Conservation (phyloP, 2,797 vertebrate genomes). For the Petrocephalus schoutedeni region DNA sequence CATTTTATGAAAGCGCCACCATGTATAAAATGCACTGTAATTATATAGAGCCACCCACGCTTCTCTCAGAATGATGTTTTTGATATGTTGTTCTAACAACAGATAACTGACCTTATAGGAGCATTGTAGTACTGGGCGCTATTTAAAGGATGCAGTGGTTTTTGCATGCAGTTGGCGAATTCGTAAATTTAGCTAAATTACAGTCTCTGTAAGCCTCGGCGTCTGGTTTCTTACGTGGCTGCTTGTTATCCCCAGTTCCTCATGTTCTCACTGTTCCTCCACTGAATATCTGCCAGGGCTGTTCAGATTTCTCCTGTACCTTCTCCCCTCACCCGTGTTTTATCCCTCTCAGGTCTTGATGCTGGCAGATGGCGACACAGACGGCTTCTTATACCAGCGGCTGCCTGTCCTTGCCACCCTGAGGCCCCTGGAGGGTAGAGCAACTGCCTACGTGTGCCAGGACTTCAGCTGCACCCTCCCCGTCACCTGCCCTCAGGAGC, state of each 20-base stretch:
- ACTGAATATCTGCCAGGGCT: background rate
- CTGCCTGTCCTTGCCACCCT: constrained; percentile 73
- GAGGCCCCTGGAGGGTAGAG: constrained; percentile 59
- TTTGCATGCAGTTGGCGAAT: background rate
- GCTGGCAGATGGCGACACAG: constrained; percentile 61
- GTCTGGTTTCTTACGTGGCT: background rate
- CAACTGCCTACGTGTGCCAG: constrained; percentile 80
- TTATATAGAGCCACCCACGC: background rate
- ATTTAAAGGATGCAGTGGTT: background rate
- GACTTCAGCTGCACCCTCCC: constrained; percentile 80
- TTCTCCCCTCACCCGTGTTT: background rate
- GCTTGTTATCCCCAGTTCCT: background rate
- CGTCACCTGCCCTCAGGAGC: constrained; percentile 71
- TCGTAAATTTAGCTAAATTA: background rate
- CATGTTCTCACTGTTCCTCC: background rate
- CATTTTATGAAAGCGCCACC: background rate
- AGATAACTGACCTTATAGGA: background rate
- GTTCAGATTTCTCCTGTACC: background rate
- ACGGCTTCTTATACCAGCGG: constrained; percentile 69
- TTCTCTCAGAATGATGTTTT: background rate
- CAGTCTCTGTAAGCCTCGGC: background rate
- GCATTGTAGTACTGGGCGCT: background rate
- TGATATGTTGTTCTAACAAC: background rate
- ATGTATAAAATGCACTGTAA: background rate
- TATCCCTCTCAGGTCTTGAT: constrained; percentile 71